Conservation (phyloP, 2,888 invertebrate species). For the Aleiodes alternator region DNA sequence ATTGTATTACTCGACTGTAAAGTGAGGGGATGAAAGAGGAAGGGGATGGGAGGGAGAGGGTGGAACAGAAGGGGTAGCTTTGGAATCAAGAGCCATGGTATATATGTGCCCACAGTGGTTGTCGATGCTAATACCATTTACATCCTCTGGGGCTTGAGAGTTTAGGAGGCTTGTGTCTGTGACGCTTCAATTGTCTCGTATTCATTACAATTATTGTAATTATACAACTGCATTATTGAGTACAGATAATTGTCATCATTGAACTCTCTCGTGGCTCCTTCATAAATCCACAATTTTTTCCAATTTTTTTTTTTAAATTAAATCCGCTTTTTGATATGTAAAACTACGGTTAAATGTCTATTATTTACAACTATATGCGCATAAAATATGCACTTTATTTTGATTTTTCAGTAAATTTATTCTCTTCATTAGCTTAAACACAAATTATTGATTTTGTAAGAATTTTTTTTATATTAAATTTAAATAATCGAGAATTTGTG, state of each 20-base stretch:
- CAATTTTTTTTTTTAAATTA: neutral
- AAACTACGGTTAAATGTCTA: constrained; percentile 25
- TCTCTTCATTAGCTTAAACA: neutral
- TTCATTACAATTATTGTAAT: constrained; percentile 20
- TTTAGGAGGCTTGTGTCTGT: neutral
- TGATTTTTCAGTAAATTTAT: constrained; percentile 2
- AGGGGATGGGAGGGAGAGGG: too few relatives aligned
- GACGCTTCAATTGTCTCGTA: constrained; percentile 4
- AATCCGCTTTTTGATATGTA: constrained; percentile 40
- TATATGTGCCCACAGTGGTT: constrained; percentile 1
- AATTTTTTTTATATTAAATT: too few relatives aligned
- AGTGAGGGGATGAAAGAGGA: too few relatives aligned
- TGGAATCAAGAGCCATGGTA: neutral
- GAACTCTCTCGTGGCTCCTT: neutral
- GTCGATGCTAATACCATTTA: constrained; percentile 28
- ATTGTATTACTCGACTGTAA: constrained; percentile 39
- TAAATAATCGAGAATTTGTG: too few relatives aligned
- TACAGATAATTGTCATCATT: neutral
- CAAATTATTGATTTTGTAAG: neutral
- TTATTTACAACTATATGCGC: constrained; percentile 41
- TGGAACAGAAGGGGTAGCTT: neutral
- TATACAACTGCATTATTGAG: neutral
- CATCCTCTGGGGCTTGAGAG: constrained; percentile 7
- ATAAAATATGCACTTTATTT: neutral
- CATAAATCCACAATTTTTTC: neutral